Conservation (phyloP, 2,113 vertebrate genomes). For the Ia io region DNA sequence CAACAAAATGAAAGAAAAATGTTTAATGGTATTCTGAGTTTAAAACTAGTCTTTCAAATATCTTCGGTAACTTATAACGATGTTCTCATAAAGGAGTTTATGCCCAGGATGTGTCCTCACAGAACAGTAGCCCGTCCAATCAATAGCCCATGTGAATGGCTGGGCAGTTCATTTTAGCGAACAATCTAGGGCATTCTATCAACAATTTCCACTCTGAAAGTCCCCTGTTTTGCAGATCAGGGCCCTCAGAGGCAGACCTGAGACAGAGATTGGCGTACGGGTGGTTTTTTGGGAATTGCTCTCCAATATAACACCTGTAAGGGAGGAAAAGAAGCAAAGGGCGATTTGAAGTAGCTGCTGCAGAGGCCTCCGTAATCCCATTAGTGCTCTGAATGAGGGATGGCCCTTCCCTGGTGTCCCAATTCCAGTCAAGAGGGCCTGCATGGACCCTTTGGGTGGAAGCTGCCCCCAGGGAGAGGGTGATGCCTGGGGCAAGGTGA, state of each 20-base stretch:
- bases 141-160: not conserved
- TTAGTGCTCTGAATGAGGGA: not conserved
- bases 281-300: not conserved
- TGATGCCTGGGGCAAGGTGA: not conserved
- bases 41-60: constrained; percentile 60
- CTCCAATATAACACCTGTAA: not conserved
- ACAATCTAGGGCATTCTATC: not conserved
- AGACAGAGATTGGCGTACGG: not conserved
- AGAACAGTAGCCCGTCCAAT: not conserved
- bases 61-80: constrained; percentile 45
- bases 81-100: not conserved
- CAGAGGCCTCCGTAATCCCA: too few relatives aligned
- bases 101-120: not conserved
- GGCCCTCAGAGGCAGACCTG: not conserved
- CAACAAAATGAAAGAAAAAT: constrained; percentile 80
- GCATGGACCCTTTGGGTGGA: not conserved
- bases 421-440: not conserved
- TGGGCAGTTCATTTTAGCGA: not conserved
- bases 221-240: not conserved
- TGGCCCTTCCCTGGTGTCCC: not conserved
- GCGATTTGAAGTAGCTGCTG: not conserved
- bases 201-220: not conserved
- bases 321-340: not conserved
- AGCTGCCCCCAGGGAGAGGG: not conserved
- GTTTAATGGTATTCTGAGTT: constrained; percentile 71